phyloP scores from a whole-genome alignment of 2,888 invertebrate genomes.

The Ganaspis brasiliensis region DNA sequence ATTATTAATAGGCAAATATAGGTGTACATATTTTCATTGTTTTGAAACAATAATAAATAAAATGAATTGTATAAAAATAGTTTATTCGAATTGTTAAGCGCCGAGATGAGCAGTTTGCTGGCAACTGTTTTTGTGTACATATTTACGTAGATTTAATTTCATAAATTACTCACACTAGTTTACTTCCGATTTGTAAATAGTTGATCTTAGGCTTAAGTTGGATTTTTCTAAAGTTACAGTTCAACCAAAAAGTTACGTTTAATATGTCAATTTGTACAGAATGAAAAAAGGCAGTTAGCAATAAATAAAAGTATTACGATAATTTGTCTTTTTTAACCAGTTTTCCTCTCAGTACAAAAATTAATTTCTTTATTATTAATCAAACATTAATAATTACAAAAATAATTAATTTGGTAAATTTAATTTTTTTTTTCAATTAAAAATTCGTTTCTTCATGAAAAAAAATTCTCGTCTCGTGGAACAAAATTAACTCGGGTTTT shows the following conservation, averaged over 20 bases:
- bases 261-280: slow-evolving; percentile 20
- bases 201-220: neutral
- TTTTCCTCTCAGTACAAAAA: too few relatives aligned
- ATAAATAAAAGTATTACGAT: slow-evolving; percentile 8
- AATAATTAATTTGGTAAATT: too few relatives aligned
- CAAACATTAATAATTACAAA: too few relatives aligned
- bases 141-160: neutral
- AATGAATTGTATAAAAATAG: neutral
- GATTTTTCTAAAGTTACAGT: slow-evolving; percentile 23
- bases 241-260: slow-evolving; percentile 36
- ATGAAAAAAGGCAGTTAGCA: neutral
- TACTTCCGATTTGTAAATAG: neutral
- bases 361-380: too few relatives aligned
- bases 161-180: neutral
- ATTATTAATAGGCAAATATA: too few relatives aligned
- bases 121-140: neutral
- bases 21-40: neutral
- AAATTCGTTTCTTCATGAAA: too few relatives aligned
- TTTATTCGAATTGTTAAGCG: neutral
- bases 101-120: neutral
- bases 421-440: too few relatives aligned
- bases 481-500: slow-evolving; percentile 38
- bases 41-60: neutral
- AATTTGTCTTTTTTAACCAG: neutral
- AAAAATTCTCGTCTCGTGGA: slow-evolving; percentile 17